Base-by-base conservation (phyloP, 2,797 vertebrate species). In the Alauda arvensis region DNA sequence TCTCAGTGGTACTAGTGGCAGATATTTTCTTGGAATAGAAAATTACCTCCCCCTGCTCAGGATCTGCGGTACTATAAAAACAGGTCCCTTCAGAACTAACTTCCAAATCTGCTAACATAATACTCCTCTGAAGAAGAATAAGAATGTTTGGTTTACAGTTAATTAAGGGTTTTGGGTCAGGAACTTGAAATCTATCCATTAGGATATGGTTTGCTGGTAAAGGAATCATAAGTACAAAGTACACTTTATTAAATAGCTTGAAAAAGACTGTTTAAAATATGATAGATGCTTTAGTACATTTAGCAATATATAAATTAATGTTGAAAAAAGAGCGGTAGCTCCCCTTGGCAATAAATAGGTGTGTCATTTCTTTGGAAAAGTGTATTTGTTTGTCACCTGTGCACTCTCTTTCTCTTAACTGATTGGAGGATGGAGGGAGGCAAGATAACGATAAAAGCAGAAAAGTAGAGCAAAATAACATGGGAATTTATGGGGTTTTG, bases 1-100 rank as follows among this genome's bases (percentile, higher is more conserved):
- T 92, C 77, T 91, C 51, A 66, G 67, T 86, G 51, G 31, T 86
- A 52, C 52, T 69, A 63, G 67, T 83, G 86, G 85, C 85, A 67
- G 60, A 91, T 86, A 43, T 94, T 94, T 95, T 94, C 91, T 96
- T 96, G 92, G 91, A 96, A 94, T 82, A 95, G 89, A 95, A 96
- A 94, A 93, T 94, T 0, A 92, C 76, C 92, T 94, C 65, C 78
- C 74, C 80, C 23, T 16, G 37, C 52, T 75, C 53, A 92, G 81
- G 79, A 92, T 92, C 74, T 95, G 85, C 83, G 93, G 92, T 94
- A 57, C 68, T 92, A 55, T 83, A 83, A 93, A 93, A 95, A 89
- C 70, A 91, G 52, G 74, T 65, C 52, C 80, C 55, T 88, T 94
- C 82, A 91, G 85, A 95, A 85, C 83, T 89, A 57, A 83, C 75